These are phyloP conservation scores for Linyphia triangularis DNA, from an alignment of 2,888 invertebrate genomes.

Conservation along the genomic window DNA sequence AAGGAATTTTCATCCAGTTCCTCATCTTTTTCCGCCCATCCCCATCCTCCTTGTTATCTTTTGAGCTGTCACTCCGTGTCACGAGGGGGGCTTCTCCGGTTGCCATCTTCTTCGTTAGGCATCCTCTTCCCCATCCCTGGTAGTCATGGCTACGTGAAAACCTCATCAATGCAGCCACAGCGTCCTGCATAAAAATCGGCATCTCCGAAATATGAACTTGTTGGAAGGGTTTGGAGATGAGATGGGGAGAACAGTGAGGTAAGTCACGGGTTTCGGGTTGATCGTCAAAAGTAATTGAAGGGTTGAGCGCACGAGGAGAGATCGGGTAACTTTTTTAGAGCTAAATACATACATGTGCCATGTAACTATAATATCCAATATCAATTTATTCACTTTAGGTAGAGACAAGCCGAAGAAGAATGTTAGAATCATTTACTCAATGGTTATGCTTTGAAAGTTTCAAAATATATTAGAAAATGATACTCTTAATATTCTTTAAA, in stretches of 20 bases:
- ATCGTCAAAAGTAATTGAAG: neutral
- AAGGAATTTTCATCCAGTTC: constrained; percentile 22
- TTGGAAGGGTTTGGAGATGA: neutral
- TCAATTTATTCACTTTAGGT: too few relatives aligned
- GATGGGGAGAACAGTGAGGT: neutral
- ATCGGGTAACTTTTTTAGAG: too few relatives aligned
- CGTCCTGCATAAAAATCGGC: constrained; percentile 54
- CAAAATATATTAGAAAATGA: too few relatives aligned
- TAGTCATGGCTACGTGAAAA: constrained; percentile 67
- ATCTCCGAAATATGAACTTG: constrained; percentile 68
- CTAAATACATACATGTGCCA: too few relatives aligned
- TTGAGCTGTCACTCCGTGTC: constrained; percentile 41
- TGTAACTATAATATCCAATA: too few relatives aligned
- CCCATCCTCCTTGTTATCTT: constrained; percentile 63
- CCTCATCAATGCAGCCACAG: constrained; percentile 56
- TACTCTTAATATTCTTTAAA: too few relatives aligned
- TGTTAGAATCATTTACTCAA: too few relatives aligned
- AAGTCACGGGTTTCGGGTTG: neutral
- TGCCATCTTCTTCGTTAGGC: constrained; percentile 35
- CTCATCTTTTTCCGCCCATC: constrained; percentile 31
- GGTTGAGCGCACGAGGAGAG: too few relatives aligned
- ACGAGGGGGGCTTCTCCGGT: constrained; percentile 8
- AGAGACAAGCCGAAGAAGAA: too few relatives aligned
- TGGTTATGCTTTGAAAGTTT: too few relatives aligned
- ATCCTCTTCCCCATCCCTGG: constrained; percentile 12